These are phyloP conservation scores for Balaenoptera acutorostrata DNA, from an alignment of 2,113 vertebrate genomes.

Conservation along the genomic window DNA sequence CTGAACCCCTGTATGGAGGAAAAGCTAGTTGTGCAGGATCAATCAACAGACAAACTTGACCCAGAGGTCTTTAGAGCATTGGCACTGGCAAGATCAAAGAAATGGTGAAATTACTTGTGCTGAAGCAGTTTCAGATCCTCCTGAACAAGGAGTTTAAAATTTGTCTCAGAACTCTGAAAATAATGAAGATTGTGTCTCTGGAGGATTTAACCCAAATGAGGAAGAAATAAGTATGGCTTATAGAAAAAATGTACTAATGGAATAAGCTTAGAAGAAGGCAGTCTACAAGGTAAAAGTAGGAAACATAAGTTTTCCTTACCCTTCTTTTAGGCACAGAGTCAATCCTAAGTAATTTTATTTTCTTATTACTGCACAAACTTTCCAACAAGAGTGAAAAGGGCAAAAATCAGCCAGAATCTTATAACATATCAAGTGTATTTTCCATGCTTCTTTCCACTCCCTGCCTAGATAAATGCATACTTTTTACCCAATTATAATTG, in stretches of 20 bases:
- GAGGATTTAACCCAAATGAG: background rate
- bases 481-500: background rate
- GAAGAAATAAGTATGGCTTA: background rate
- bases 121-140: background rate
- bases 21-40: background rate
- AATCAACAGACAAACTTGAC: background rate
- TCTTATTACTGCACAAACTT: background rate
- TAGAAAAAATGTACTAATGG: background rate
- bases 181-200: background rate
- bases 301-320: background rate
- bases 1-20: background rate
- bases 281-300: background rate
- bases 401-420: background rate
- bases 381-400: background rate
- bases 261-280: background rate
- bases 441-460: background rate
- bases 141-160: background rate
- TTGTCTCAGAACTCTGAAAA: background rate
- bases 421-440: background rate
- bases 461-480: background rate
- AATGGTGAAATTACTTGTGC: background rate
- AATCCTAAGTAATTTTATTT: background rate
- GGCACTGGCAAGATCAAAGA: background rate
- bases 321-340: background rate
- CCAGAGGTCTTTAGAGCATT: background rate